A percentile compares a stretch with the other conserved stretches of the same genome.
Conservation (phyloP, 92 coral and sea anemone genomes). For the Hydrozoanthus gracilis region DNA sequence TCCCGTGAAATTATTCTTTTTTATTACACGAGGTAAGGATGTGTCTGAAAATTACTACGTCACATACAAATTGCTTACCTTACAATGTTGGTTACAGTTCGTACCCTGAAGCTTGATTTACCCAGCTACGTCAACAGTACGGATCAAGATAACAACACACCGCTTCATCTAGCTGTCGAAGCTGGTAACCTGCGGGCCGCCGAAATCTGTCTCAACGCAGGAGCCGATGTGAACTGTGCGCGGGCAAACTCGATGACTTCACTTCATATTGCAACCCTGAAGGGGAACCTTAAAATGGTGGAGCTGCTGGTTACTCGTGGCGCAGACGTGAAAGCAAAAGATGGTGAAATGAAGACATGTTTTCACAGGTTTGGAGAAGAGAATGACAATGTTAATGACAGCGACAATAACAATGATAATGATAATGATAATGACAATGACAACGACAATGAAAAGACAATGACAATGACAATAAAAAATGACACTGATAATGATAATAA, state of each 20-base stretch:
- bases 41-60: no score
- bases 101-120: conserved; percentile 10
- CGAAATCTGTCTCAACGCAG: conserved; percentile 57
- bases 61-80: no score
- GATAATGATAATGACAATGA: neutral
- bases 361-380: conserved; percentile 57
- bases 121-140: neutral
- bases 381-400: neutral
- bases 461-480: neutral
- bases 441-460: neutral
- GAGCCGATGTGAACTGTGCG: conserved; percentile 59
- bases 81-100: conserved; percentile 10
- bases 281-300: conserved; percentile 63
- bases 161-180: conserved; percentile 66
- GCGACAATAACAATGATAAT: neutral
- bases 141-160: conserved; percentile 66
- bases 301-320: conserved; percentile 60
- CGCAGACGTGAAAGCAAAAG: conserved; percentile 58
- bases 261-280: conserved; percentile 70
- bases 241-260: conserved; percentile 51
- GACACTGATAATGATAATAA: neutral
- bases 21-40: neutral
- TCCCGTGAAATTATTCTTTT: neutral
- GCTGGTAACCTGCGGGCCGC: conserved; percentile 53
- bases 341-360: conserved; percentile 71